These are phyloP conservation scores for Drosophila nebulosa DNA, from an alignment of 1,140 invertebrate genomes.

Conservation along the genomic window DNA sequence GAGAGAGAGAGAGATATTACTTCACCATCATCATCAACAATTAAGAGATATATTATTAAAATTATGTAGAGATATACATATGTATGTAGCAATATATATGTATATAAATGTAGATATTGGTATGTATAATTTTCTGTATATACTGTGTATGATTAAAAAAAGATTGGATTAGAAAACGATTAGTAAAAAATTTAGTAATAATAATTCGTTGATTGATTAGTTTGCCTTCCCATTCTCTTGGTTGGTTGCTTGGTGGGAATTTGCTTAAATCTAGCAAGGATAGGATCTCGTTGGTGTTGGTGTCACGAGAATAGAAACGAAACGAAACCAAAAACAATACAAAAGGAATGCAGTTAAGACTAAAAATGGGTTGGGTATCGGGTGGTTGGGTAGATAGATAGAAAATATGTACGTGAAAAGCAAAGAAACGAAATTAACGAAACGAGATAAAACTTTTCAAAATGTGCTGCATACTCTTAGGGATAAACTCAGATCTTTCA, in stretches of 20 bases:
- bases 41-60: conserved; percentile 63
- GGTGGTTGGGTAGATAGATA: neutral
- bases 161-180: conserved; percentile 73
- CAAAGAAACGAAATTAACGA: neutral
- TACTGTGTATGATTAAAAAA: conserved; percentile 76
- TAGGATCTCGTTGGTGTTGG: conserved; percentile 39
- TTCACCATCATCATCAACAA: conserved; percentile 79
- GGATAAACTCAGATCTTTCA: neutral
- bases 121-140: conserved; percentile 50
- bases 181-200: conserved; percentile 66
- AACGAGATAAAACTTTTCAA: neutral
- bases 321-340: conserved; percentile 11
- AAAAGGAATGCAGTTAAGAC: neutral
- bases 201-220: conserved; percentile 28
- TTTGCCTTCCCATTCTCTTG: conserved; percentile 8
- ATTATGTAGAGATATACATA: conserved; percentile 16
- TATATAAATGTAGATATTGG: conserved; percentile 42
- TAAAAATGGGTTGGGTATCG: neutral
- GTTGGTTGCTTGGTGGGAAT: conserved; percentile 38
- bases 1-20: conserved; percentile 82
- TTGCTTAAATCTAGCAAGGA: conserved; percentile 26
- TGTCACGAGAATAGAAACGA: conserved; percentile 19
- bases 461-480: neutral
- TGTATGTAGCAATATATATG: conserved; percentile 28
- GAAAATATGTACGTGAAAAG: neutral